These are phyloP conservation scores for Sturnus vulgaris DNA, from an alignment of 2,113 vertebrate genomes.

Conservation along the genomic window DNA sequence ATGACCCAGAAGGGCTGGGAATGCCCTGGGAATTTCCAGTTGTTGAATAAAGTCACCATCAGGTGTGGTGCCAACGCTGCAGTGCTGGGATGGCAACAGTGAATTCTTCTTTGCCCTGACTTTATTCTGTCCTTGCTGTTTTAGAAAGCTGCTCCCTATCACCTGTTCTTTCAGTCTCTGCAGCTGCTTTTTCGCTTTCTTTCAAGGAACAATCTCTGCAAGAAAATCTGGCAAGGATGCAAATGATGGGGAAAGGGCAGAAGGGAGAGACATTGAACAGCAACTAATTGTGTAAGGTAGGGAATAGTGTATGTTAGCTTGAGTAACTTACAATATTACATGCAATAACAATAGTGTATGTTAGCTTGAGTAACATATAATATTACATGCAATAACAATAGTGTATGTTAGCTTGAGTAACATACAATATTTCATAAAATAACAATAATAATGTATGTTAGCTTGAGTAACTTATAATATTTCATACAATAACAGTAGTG, in stretches of 20 bases:
- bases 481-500: too few species aligned
- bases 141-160: neutral
- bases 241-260: neutral
- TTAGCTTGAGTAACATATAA: too few species aligned
- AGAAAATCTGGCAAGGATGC: neutral
- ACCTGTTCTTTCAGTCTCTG: neutral
- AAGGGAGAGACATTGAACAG: neutral
- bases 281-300: neutral
- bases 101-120: neutral
- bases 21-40: neutral
- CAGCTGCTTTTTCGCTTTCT: neutral
- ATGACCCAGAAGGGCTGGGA: neutral
- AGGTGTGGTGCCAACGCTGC: accelerated
- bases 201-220: neutral
- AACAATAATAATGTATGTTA: too few species aligned
- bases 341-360: too few species aligned
- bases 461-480: neutral
- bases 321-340: neutral
- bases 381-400: too few species aligned
- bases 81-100: neutral
- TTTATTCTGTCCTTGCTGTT: neutral
- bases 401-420: neutral
- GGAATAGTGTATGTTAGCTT: neutral
- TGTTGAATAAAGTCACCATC: neutral
- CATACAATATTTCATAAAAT: too few species aligned